Evolutionary conservation across 2,888 invertebrate genomes (phyloP), one percentile per base, ranked within the genome.

Genomic region (Drosophila suboccidentalis): DNA sequence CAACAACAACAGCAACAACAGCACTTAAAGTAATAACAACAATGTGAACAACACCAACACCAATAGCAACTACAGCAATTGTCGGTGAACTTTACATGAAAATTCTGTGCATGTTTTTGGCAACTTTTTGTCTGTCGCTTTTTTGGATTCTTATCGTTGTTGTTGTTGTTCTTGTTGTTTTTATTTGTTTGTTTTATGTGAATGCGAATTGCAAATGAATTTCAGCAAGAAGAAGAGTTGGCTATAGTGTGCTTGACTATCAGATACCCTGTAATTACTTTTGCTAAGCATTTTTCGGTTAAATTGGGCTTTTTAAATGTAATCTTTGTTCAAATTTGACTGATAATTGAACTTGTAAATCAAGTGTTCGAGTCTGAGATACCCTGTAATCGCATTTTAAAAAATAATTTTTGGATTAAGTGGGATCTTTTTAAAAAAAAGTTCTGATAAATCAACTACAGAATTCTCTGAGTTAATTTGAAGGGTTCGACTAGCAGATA

Each of bases 41-140:
- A 65, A 32, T 15, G 32, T 10, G 10, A 32, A 32, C 9, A 32
- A 47, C 60, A 19, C 22, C n/a, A 47, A 58, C 57, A 55, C 29
- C 10, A 58, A 44, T 15, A 36, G 32, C 10, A 50, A 46, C 32
- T 36, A 44, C 34, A 57, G 49, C 65, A 63, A 63, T 78, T 68
- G 59, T 60, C 43, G 58, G 9, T 29, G 11, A 34, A 46, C 65
- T 64, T 76, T 80, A 67, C 66, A 63, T 64, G 64, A 63, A 65
- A 47, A 64, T 66, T 66, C 22, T 59, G 49, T 53, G 62, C 68
- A 75, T 75, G 49, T 47, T 63, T 66, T 76, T 80, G 22, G 11
- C 10, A 47, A 81, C 61, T 78, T 79, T 85, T 50, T 38, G 3
- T 43, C 4, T n/a, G 43, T 43, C 29, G 11, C 43, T 47, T 57